Evolutionary conservation across 2,113 vertebrate genomes (phyloP).

Genomic region (Neogobius melanostomus): DNA sequence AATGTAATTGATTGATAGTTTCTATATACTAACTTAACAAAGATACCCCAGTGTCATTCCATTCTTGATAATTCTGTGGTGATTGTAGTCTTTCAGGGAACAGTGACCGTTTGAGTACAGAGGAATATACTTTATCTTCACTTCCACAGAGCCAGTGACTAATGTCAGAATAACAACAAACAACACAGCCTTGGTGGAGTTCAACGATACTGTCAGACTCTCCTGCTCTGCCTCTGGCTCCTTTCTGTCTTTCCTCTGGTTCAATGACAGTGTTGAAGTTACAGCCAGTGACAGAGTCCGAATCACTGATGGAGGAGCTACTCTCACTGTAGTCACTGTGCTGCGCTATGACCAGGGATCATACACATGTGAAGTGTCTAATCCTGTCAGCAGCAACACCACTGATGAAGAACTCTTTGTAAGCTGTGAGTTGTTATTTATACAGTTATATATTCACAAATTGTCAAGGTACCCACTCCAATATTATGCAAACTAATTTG

Average conservation of each 20-base stretch:
- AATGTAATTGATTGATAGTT: no score
- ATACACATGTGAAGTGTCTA: slow-evolving; percentile 21
- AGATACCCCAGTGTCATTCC: no score
- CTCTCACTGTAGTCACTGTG: slow-evolving; percentile 44
- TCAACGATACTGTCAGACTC: slow-evolving; percentile 25
- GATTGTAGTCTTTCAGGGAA: no score
- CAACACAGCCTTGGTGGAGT: slow-evolving; percentile 38
- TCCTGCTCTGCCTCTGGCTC: slow-evolving; percentile 52
- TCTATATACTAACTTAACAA: no score
- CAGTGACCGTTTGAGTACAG: no score
- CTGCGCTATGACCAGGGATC: slow-evolving; percentile 42
- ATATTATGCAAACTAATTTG: neutral
- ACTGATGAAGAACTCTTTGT: slow-evolving; percentile 24
- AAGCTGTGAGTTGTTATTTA: slow-evolving; percentile 25
- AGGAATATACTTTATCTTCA: neutral
- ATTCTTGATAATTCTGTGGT: no score
- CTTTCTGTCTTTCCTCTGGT: slow-evolving; percentile 47
- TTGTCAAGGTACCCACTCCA: no score
- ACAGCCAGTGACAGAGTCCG: slow-evolving; percentile 49
- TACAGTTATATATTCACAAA: neutral
- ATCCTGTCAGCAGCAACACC: slow-evolving; percentile 11
- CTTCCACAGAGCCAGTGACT: slow-evolving; percentile 24
- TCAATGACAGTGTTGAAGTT: slow-evolving; percentile 58
- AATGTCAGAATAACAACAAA: neutral
- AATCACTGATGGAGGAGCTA: slow-evolving; percentile 28